These are phyloP conservation scores for Accipiter cooperii DNA, from an alignment of 2,113 vertebrate genomes.

Conservation along the genomic window DNA sequence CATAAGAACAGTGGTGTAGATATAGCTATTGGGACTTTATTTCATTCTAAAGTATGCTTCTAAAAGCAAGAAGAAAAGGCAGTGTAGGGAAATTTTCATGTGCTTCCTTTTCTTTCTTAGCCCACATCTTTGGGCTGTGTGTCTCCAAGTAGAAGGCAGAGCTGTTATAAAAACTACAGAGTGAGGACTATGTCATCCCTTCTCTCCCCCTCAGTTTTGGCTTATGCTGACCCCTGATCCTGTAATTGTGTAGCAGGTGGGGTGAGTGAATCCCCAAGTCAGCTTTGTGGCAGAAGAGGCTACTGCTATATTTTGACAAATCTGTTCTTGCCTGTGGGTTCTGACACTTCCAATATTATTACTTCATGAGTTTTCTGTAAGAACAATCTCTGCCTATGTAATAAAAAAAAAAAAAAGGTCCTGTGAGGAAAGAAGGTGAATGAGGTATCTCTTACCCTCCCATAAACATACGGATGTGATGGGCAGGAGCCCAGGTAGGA, in stretches of 20 bases:
- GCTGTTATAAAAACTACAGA: neutral
- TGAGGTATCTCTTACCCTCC: neutral
- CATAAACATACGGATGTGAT: neutral
- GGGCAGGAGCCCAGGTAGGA: neutral
- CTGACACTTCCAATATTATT: neutral
- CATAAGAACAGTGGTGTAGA: neutral
- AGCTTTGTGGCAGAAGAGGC: neutral
- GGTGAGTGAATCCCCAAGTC: neutral
- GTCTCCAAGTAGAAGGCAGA: neutral
- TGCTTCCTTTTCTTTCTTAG: neutral
- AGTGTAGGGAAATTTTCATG: neutral
- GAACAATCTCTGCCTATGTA: neutral
- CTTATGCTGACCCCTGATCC: neutral
- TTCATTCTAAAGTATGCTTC: neutral
- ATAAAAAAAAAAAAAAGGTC: neutral
- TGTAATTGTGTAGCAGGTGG: neutral
- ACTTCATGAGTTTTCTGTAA: neutral
- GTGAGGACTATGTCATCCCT: neutral
- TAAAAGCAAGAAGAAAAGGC: neutral
- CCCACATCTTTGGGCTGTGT: neutral
- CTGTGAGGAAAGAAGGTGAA: neutral
- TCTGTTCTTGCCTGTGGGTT: neutral
- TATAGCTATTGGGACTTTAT: neutral
- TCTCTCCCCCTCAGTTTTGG: neutral
- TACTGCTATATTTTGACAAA: neutral